Evolutionary conservation across 2,797 vertebrate species (phyloP).

Genomic region (Champsocephalus esox): DNA sequence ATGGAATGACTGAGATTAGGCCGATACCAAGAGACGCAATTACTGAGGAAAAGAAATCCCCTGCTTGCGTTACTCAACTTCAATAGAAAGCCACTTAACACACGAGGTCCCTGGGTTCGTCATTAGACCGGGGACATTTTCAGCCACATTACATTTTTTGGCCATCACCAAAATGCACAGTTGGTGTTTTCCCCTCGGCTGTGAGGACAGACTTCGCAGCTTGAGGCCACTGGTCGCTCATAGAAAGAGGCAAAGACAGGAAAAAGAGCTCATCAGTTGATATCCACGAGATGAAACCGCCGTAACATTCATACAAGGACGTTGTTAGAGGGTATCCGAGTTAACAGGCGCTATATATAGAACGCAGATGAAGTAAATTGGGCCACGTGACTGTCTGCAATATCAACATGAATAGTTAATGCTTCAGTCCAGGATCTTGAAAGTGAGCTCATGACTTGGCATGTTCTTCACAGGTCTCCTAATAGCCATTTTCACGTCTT

Average conservation of each 20-base stretch:
- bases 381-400: constrained; percentile 40
- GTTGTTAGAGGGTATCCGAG: constrained; percentile 23
- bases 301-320: constrained; percentile 20
- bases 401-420: constrained; percentile 40
- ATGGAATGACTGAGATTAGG: constrained; percentile 39
- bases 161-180: constrained; percentile 60
- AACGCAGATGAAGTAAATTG: constrained; percentile 37
- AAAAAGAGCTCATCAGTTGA: constrained; percentile 33
- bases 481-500: constrained; percentile 25
- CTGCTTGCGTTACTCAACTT: constrained; percentile 28
- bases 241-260: constrained; percentile 22
- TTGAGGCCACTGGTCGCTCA: constrained; percentile 52
- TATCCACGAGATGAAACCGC: constrained; percentile 19
- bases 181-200: constrained; percentile 69
- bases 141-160: constrained; percentile 61
- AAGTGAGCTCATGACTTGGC: constrained; percentile 14
- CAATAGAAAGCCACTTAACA: constrained; percentile 21
- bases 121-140: constrained; percentile 49
- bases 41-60: constrained; percentile 10
- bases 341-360: constrained; percentile 39
- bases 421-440: constrained; percentile 25
- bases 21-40: constrained; percentile 2
- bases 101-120: constrained; percentile 28
- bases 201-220: constrained; percentile 67
- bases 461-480: constrained; percentile 20